Percentiles rank a stretch among this genome's conserved stretches.
phyloP scores from a whole-genome alignment of 2,797 vertebrate species.

The Fistularia commersonii region DNA sequence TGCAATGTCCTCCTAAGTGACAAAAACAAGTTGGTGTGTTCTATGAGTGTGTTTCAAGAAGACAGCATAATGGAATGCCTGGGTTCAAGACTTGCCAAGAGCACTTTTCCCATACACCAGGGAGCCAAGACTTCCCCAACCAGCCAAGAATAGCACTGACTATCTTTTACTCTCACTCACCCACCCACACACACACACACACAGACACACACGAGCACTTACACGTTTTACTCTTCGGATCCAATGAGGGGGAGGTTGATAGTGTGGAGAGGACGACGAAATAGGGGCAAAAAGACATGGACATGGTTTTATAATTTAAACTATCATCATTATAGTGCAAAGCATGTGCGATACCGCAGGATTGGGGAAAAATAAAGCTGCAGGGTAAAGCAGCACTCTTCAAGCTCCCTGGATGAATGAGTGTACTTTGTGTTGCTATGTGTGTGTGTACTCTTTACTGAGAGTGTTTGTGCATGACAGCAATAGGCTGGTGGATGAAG shows the following conservation, averaged over 20 bases:
- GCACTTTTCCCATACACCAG: constrained; percentile 77
- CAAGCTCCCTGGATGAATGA: constrained; percentile 32
- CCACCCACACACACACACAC: constrained; percentile 16
- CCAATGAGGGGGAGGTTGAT: constrained; percentile 27
- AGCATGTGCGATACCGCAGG: not conserved
- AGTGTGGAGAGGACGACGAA: constrained; percentile 24
- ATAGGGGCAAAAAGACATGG: not conserved
- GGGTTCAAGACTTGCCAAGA: constrained; percentile 68
- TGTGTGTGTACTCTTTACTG: constrained; percentile 12
- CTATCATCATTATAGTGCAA: not conserved
- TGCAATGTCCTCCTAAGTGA: constrained; percentile 28
- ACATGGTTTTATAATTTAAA: not conserved
- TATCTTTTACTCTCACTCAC: constrained; percentile 26
- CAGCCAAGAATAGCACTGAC: constrained; percentile 76
- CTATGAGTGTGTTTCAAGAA: constrained; percentile 55
- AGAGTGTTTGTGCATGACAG: constrained; percentile 10
- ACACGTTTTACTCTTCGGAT: constrained; percentile 39
- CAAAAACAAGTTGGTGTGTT: constrained; percentile 48
- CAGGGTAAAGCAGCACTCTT: constrained; percentile 20
- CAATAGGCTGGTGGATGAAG: constrained; percentile 11
- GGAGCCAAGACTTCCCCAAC: constrained; percentile 75
- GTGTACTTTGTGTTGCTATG: constrained; percentile 9
- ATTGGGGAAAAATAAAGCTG: constrained; percentile 2
- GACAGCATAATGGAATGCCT: constrained; percentile 66
- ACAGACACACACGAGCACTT: constrained; percentile 23